Evolutionary conservation across 2,797 vertebrate genomes (phyloP), one percentile per base, ranked within the genome.

Genomic region (Cirrhinus molitorella): DNA sequence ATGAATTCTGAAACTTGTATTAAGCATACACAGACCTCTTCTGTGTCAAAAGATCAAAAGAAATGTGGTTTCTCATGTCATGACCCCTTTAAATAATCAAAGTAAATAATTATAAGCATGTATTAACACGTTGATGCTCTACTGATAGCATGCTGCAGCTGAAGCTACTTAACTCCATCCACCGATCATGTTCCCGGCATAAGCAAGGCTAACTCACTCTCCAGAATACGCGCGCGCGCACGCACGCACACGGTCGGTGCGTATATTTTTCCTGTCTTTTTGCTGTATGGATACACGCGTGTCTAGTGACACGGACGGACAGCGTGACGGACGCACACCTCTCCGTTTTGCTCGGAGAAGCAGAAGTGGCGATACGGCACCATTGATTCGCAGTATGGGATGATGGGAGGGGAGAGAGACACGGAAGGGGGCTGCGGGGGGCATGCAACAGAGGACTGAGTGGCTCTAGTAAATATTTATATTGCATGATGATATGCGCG

Each of bases 381-480:
- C 88, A 89, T 82, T 89, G 88, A 90, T 88, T 89, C 89, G 86
- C 86, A 89, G 91, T 90, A 89, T 53, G 89, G 89, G 89, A 90
- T 80, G 76, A 83, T 88, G 87, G 83, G 81, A 87, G 84, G 67
- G 75, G 79, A 77, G 63, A 61, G 59, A 53, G 75, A 73, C 77
- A 67, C 47, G 17, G 70, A 67, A 28, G 59, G 59, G 37, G 84
- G 51, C 23, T 74, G 61, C 17, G 72, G 82, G 10, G 85, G 89
- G 87, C 85, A 88, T 61, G 90, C 88, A 91, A 91, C 89, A 93
- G 91, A 92, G 89, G 91, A 91, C 90, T 94, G 93, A 95, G 93
- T 92, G 93, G 90, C 89, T 93, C 91, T 94, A 91, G 95, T 95
- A 96, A 95, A 96, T 96, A 95, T 96, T 95, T 95, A 95, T 96